Percentiles rank a stretch among this genome's conserved stretches.
Conservation (phyloP, 2,113 vertebrate genomes). For the Cynopterus brachyotis region DNA sequence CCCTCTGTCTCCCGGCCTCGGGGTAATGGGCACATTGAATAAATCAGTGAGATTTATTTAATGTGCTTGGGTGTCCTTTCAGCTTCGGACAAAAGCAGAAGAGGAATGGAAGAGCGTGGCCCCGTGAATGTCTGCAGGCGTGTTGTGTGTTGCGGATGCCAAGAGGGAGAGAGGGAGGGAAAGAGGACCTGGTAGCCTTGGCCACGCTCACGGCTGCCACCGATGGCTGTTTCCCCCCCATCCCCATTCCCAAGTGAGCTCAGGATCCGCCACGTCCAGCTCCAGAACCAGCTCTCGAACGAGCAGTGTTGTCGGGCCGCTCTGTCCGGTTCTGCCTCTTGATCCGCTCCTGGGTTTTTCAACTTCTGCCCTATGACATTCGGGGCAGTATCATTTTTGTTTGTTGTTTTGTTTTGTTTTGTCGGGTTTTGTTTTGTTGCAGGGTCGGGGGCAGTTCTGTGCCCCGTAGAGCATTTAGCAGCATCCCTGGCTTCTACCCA, state of each 20-base stretch:
- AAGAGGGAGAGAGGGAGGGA: background rate
- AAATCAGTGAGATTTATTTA: conserved; percentile 13
- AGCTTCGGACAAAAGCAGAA: background rate
- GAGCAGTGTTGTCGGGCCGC: rapidly evolving
- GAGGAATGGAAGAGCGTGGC: background rate
- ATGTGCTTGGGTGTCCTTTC: background rate
- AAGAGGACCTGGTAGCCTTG: rapidly evolving
- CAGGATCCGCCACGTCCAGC: rapidly evolving
- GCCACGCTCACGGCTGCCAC: rapidly evolving
- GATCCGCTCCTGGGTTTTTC: rapidly evolving
- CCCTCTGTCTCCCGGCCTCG: background rate
- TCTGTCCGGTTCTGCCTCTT: background rate
- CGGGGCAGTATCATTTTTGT: no score
- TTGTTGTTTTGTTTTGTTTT: no score
- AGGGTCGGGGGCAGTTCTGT: no score
- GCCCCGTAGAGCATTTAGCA: background rate
- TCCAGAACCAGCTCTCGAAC: no score
- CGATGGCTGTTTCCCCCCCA: no score
- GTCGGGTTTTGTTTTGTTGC: no score
- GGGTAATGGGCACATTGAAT: background rate
- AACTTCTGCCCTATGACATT: rapidly evolving
- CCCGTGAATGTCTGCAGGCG: background rate
- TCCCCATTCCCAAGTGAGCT: background rate
- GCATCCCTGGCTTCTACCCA: background rate
- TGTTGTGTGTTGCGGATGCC: rapidly evolving